Evolutionary conservation across 2,797 vertebrate genomes (phyloP).

Genomic region (Gobionotothen gibberifrons): DNA sequence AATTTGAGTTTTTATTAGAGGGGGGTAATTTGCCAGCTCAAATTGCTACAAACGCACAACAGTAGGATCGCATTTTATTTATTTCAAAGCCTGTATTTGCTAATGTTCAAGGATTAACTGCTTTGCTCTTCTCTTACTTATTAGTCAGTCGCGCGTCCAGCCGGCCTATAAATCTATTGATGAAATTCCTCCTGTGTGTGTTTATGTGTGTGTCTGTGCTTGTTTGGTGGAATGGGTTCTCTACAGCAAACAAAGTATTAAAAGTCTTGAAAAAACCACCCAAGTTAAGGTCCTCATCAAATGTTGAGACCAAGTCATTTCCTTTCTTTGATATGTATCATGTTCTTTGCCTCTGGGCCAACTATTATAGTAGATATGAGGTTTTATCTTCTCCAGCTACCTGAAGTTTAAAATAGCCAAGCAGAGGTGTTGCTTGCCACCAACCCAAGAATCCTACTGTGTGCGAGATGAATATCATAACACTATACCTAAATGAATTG

Average conservation of each 20-base stretch:
- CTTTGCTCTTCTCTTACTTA: conserved; percentile 6
- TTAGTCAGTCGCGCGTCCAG: background rate
- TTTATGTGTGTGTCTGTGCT: background rate
- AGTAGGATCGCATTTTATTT: conserved; percentile 48
- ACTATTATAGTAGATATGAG: conserved; percentile 43
- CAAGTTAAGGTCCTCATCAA: conserved; percentile 19
- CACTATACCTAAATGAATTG: background rate
- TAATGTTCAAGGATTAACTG: conserved; percentile 37
- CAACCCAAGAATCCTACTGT: background rate
- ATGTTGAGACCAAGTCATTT: conserved; percentile 35
- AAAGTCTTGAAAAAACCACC: background rate
- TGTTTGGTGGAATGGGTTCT: conserved; percentile 6
- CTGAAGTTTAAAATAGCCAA: conserved; percentile 32
- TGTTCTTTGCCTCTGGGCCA: conserved; percentile 16
- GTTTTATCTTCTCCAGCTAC: conserved; percentile 1
- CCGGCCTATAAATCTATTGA: background rate
- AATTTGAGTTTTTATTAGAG: conserved; percentile 64
- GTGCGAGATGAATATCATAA: background rate
- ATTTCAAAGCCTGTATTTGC: conserved; percentile 33
- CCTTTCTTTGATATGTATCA: conserved; percentile 17
- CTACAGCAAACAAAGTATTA: background rate
- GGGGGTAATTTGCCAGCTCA: conserved; percentile 57
- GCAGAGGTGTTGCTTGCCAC: conserved; percentile 12
- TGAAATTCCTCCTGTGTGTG: background rate
- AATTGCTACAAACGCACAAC: conserved; percentile 56